A percentile compares a stretch with the other conserved stretches of the same genome.
These are phyloP conservation scores for Characodon lateralis DNA, from an alignment of 2,797 vertebrate genomes.

Conservation along the genomic window DNA sequence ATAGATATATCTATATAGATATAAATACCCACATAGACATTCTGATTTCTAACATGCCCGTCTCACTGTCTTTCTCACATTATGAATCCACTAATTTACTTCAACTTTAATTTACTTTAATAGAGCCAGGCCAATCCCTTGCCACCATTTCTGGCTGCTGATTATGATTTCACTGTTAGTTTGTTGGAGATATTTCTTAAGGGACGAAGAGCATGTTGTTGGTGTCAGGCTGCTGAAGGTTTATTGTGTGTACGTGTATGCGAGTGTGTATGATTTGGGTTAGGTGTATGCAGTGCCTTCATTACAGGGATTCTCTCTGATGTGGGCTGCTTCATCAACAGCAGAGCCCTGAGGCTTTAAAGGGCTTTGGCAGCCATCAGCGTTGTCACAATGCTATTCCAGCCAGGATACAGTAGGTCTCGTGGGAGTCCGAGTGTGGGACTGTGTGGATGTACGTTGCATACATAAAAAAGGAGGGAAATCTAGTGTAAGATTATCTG, in stretches of 20 bases:
- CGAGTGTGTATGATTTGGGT: slow-evolving; percentile 37
- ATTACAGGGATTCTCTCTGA: slow-evolving; percentile 65
- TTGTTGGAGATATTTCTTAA: slow-evolving; percentile 20
- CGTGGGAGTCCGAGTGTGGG: slow-evolving; percentile 32
- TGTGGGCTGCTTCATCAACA: slow-evolving; percentile 73
- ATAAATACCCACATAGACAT: not conserved
- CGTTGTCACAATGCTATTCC: slow-evolving; percentile 66
- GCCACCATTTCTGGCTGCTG: slow-evolving; percentile 34
- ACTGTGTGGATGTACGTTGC: slow-evolving; percentile 21
- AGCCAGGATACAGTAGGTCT: slow-evolving; percentile 41
- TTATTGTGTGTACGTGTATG: slow-evolving; percentile 16
- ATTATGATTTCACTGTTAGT: slow-evolving; percentile 35
- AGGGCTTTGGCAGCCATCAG: slow-evolving; percentile 66
- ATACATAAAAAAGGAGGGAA: slow-evolving; percentile 32
- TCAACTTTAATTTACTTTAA: slow-evolving; percentile 31
- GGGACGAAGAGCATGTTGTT: slow-evolving; percentile 28
- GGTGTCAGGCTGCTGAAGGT: slow-evolving; percentile 9
- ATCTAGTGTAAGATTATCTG: not conserved
- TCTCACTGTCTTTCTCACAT: slow-evolving; percentile 45
- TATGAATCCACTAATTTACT: slow-evolving; percentile 45
- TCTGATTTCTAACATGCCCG: slow-evolving; percentile 6
- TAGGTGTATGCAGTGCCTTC: slow-evolving; percentile 55
- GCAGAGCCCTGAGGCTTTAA: slow-evolving; percentile 52
- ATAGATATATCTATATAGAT: too few species aligned
- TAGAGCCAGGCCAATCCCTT: slow-evolving; percentile 26